Percentiles rank a stretch among this genome's conserved stretches.
Conservation (phyloP, 2,888 invertebrate genomes). For the Cylindroiulus punctatus region DNA sequence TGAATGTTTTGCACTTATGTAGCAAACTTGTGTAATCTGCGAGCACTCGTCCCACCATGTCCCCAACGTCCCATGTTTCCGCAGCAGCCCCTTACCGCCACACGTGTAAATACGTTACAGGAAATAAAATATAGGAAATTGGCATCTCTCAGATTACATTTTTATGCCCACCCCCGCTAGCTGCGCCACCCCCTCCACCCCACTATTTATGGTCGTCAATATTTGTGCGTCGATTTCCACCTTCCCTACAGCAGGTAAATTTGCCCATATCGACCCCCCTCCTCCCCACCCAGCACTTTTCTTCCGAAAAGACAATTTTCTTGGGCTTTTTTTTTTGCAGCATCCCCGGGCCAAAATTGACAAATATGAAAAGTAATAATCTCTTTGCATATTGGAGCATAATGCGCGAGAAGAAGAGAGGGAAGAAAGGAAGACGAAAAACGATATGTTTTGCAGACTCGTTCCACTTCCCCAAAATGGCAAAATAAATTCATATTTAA, state of each 20-base stretch:
- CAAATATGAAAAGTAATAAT: slow-evolving; percentile 47
- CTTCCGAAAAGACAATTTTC: slow-evolving; percentile 28
- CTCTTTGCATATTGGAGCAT: slow-evolving; percentile 45
- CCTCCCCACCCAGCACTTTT: background rate
- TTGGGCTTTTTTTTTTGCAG: background rate
- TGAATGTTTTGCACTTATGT: background rate
- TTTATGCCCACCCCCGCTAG: slow-evolving; percentile 24
- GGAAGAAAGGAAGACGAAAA: slow-evolving; percentile 14
- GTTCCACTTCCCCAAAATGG: slow-evolving; percentile 23
- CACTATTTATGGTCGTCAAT: slow-evolving; percentile 31
- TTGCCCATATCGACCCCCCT: background rate
- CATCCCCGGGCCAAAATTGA: slow-evolving; percentile 44
- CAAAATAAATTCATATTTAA: slow-evolving; percentile 47
- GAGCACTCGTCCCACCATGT: background rate
- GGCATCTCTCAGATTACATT: slow-evolving; percentile 45
- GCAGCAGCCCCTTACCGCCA: background rate
- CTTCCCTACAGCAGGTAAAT: background rate
- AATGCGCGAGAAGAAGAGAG: background rate
- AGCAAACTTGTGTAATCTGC: background rate
- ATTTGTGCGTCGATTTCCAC: background rate
- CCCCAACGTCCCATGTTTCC: background rate
- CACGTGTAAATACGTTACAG: slow-evolving; percentile 33
- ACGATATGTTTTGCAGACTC: slow-evolving; percentile 25
- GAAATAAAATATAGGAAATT: slow-evolving; percentile 23
- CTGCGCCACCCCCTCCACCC: background rate